Evolutionary conservation across 2,113 vertebrate genomes (phyloP), one percentile per base, ranked within the genome.

Genomic region (Salvelinus alpinus): DNA sequence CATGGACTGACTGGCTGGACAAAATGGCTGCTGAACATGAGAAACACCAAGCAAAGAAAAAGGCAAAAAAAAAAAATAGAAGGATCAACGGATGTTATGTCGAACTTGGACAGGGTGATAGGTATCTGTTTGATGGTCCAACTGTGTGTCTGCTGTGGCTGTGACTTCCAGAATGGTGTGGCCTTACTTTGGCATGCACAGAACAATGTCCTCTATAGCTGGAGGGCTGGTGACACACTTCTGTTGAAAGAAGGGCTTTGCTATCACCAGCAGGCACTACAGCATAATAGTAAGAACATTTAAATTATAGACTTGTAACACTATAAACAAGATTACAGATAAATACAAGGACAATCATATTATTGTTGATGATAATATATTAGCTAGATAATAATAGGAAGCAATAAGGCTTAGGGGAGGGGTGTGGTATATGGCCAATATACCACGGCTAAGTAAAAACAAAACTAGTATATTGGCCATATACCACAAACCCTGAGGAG

Each of bases 201-300:
- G 75, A 85, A 70, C 78, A 83, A 84, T 71, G 78, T 72, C 70
- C 64, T 70, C 64, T 76, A 59, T 29, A 72, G 80, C 79, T 79
- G 57, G 27, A 80, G 60, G 75, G 64, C 74, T 67, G 64, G 29
- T 76, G 80, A 78, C 86, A 44, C 38, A 85, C 70, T 71, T 82
- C 48, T 72, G 57, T n/a, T 57, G 67, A 77, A 67, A 70, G 38
- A 76, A 62, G 64, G 48, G 48, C 48, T 54, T 54, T 54, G 48
- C 48, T 54, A 18, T 54, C 14, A 11, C 48, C 12, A 51, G 48
- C 48, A 51, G 48, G 48, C 48, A 34, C 34, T 3, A 51, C 48
- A 51, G 48, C 48, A 51, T 51, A 16, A 14, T 51, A 51, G 48
- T 51, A 14, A 51, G 48, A 13, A 11, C 9, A 51, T 3, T 51